Evolutionary conservation across 2,888 invertebrate genomes (phyloP).

Genomic region (Campoplex capitator): DNA sequence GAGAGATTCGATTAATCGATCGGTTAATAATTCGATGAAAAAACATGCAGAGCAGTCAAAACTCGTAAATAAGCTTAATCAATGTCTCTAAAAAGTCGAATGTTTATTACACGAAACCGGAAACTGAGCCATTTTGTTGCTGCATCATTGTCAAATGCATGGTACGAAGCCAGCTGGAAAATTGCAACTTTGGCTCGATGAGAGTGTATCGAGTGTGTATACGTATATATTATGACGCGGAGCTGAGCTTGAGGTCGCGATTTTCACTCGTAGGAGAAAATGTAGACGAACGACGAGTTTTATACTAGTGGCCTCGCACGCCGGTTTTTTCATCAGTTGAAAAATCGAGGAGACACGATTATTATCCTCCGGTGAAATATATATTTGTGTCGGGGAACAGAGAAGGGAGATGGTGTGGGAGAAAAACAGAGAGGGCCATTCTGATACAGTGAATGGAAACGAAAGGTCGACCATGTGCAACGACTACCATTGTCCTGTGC

Average conservation of each 20-base stretch:
- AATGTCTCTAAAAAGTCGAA: background rate
- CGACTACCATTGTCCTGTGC: conserved; percentile 26
- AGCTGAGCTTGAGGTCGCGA: conserved; percentile 41
- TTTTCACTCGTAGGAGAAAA: background rate
- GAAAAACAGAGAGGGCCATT: background rate
- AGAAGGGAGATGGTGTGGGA: background rate
- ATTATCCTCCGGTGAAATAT: conserved; percentile 13
- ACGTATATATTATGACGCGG: background rate
- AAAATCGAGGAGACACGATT: conserved; percentile 38
- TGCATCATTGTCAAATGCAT: conserved; percentile 10
- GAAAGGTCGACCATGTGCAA: conserved; percentile 65
- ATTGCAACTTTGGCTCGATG: conserved; percentile 1
- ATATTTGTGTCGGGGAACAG: conserved; percentile 11
- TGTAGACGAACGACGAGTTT: background rate
- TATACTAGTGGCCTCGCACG: background rate
- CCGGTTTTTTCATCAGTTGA: conserved; percentile 45
- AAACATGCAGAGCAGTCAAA: background rate
- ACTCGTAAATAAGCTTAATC: background rate
- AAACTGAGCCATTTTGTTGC: background rate
- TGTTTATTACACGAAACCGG: background rate
- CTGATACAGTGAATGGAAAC: conserved; percentile 57
- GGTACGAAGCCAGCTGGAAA: conserved; percentile 25
- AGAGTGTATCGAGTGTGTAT: no score
- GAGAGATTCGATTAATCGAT: background rate
- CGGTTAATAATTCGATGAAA: background rate